Conservation (phyloP, 2,113 vertebrate genomes). For the Notarius quadriscutis region DNA sequence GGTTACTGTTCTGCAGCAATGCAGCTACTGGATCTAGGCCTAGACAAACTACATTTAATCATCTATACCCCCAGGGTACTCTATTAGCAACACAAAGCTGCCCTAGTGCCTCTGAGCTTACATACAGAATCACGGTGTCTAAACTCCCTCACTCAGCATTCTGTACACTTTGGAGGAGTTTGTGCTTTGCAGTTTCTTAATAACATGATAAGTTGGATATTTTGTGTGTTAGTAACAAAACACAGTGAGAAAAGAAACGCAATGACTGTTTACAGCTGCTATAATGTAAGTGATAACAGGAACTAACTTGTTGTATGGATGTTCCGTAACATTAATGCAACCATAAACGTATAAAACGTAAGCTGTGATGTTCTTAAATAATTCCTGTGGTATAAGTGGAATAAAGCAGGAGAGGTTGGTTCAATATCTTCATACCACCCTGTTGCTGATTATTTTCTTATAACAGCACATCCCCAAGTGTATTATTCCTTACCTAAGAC, state of each 20-base stretch:
- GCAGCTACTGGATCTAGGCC: constrained; percentile 19
- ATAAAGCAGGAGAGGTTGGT: background rate
- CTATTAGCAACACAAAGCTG: background rate
- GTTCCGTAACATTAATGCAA: background rate
- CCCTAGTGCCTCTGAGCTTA: background rate
- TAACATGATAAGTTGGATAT: background rate
- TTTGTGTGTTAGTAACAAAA: background rate
- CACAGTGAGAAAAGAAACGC: background rate
- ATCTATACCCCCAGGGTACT: constrained; percentile 4
- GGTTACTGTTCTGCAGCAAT: constrained; percentile 11
- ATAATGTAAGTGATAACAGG: background rate
- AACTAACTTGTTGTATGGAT: background rate
- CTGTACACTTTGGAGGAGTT: background rate
- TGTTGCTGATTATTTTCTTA: background rate
- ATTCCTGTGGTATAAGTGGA: background rate
- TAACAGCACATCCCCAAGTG: background rate
- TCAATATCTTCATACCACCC: background rate
- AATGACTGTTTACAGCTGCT: too few species aligned
- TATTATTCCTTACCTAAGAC: background rate
- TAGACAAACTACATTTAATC: constrained; percentile 31
- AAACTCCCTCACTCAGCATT: background rate
- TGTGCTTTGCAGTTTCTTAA: background rate
- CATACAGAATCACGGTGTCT: background rate
- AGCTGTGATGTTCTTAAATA: background rate
- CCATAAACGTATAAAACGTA: background rate